Evolutionary conservation across 2,797 vertebrate genomes (phyloP), one percentile per base, ranked within the genome.

Genomic region (Syngnathus acus): DNA sequence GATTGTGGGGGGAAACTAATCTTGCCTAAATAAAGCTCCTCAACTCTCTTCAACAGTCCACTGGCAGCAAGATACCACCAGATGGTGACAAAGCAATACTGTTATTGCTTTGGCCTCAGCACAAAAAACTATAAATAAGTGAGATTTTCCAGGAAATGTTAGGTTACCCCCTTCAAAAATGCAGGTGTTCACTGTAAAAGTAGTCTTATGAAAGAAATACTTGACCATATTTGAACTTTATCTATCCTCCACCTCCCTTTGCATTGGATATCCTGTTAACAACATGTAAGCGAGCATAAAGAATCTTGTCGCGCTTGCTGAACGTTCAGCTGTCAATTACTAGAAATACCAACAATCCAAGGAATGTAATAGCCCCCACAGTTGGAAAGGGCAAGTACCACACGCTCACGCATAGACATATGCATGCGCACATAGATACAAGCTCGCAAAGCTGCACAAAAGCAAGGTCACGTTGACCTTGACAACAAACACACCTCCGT

Each of bases 321-420:
- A 76, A 73, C 50, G 75, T 78, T 76, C 64, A 78, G 64, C 40
- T n/a, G 65, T 32, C 42, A 80, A 71, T 67, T 11, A 17, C 68
- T 75, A 75, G 64, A 82, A 80, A 78, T 78, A 74, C 72, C 65
- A 79, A 70, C 75, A 72, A 80, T 77, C 47, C 70, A 67, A 76
- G 64, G 68, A 86, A 84, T 82, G 73, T 71, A 67, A 68, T 45
- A 69, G 68, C 69, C 65, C 32, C 82, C 81, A 67, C 64, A 14
- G 32, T 68, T 47, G 26, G 65, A 32, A 21, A 62, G 55, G n/a
- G n/a, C 69, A 59, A 67, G 47, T 59, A 65, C 64, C 47, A 68
- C 42, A 26, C 48, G 55, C 64, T 40, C 64, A 62, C 57, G 59
- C 65, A 21, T 8, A 51, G 6, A 55, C 54, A 55, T 23, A 23